Evolutionary conservation across 2,888 invertebrate genomes (phyloP).

Genomic region (Bhutanitis thaidina): DNA sequence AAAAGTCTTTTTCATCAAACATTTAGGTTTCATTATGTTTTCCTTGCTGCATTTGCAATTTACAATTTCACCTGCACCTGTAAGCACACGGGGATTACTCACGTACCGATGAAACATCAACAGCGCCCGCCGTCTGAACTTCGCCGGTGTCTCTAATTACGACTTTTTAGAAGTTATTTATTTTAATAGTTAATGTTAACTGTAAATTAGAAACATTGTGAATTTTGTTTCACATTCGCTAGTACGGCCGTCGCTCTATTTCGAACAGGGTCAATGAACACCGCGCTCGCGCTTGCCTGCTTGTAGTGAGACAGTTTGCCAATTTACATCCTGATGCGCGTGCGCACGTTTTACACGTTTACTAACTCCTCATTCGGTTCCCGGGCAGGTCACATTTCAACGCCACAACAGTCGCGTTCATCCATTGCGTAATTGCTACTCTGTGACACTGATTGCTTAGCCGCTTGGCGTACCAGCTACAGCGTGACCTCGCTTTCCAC

Average conservation of each 20-base stretch:
- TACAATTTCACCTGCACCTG: no score
- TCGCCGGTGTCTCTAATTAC: no score
- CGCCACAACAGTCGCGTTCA: no score
- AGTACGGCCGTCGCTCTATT: slow-evolving; percentile 28
- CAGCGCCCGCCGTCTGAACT: no score
- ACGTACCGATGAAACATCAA: no score
- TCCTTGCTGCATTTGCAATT: no score
- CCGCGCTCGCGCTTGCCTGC: slow-evolving; percentile 31
- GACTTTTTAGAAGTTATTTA: no score
- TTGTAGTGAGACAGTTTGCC: slow-evolving; percentile 44
- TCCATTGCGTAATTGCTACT: neutral
- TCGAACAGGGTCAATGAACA: slow-evolving; percentile 38
- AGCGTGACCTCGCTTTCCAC: slow-evolving; percentile 9
- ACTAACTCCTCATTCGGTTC: neutral
- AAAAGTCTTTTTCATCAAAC: no score
- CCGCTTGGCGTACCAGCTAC: neutral
- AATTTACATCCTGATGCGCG: slow-evolving; percentile 33
- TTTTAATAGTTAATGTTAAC: no score
- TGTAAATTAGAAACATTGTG: neutral
- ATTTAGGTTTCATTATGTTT: no score
- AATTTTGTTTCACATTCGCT: slow-evolving; percentile 5
- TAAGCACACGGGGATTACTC: no score
- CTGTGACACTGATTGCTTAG: neutral
- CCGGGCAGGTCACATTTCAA: slow-evolving; percentile 16
- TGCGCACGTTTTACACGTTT: slow-evolving; percentile 14